phyloP scores from a whole-genome alignment of 1,140 invertebrate species.

The Dendroctonus valens region DNA sequence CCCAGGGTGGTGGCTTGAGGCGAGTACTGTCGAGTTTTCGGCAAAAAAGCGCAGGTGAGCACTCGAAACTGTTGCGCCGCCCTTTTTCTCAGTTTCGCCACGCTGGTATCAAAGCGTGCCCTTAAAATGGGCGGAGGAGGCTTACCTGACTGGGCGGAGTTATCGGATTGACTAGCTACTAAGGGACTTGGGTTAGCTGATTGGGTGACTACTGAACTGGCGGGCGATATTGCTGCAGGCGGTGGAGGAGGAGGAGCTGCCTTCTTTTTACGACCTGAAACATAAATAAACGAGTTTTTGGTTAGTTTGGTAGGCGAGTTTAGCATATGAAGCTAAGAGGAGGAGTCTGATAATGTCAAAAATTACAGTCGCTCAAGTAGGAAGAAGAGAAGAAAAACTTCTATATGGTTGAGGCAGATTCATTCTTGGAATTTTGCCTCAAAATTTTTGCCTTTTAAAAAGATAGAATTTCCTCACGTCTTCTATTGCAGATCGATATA shows the following conservation, averaged over 20 bases:
- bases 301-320: too few relatives aligned
- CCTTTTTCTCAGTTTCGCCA: background rate
- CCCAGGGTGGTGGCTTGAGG: slow-evolving; percentile 16
- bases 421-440: too few relatives aligned
- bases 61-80: too few relatives aligned
- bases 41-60: background rate
- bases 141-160: slow-evolving; percentile 27
- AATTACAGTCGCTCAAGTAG: too few relatives aligned
- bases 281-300: background rate
- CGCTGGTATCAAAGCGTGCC: background rate
- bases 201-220: slow-evolving; percentile 37
- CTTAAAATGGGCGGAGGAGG: background rate
- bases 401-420: too few relatives aligned
- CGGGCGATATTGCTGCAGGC: slow-evolving; percentile 41
- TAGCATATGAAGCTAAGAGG: too few relatives aligned
- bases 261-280: slow-evolving; percentile 50
- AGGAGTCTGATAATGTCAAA: too few relatives aligned
- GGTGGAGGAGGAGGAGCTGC: slow-evolving; percentile 45
- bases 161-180: slow-evolving; percentile 49
- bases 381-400: too few relatives aligned
- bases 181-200: slow-evolving; percentile 46
- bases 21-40: background rate
- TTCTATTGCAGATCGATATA: too few relatives aligned
- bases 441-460: too few relatives aligned
- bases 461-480: too few relatives aligned